A percentile compares a stretch with the other conserved stretches of the same genome.
These are phyloP conservation scores for Nicator chloris DNA, from an alignment of 2,113 vertebrate genomes.

Conservation along the genomic window DNA sequence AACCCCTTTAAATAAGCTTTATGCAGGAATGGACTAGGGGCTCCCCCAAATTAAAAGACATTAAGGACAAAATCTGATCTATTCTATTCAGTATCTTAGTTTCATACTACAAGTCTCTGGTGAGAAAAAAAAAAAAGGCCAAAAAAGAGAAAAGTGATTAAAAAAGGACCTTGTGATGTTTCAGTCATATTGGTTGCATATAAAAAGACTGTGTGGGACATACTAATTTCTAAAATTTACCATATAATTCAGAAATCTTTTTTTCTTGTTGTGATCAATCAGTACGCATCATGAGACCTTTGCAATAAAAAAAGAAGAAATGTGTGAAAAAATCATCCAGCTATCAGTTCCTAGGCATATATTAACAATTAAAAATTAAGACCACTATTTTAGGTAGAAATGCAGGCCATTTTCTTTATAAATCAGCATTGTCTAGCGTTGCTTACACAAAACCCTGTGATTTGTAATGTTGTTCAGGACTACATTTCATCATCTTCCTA, in stretches of 20 bases:
- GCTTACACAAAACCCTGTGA: accelerated
- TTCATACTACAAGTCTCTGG: background rate
- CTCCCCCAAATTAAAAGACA: background rate
- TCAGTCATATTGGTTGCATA: background rate
- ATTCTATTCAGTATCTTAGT: background rate
- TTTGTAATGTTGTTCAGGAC: background rate
- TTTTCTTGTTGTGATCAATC: background rate
- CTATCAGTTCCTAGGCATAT: background rate
- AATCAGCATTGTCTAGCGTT: background rate
- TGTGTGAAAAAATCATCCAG: accelerated
- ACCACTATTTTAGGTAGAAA: background rate
- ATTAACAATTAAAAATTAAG: background rate
- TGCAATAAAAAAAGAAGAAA: background rate
- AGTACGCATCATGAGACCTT: background rate
- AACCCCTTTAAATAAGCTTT: background rate
- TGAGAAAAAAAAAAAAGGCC: accelerated
- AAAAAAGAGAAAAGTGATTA: background rate
- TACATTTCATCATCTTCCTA: background rate
- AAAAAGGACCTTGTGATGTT: background rate
- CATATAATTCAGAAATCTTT: background rate
- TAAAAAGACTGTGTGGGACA: background rate
- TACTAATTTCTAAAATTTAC: background rate
- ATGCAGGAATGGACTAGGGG: background rate
- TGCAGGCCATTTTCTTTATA: background rate
- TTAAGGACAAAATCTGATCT: background rate